Base-by-base conservation (phyloP, 92 coral and sea anemone genomes). In the Isaurus tuberculatus region DNA sequence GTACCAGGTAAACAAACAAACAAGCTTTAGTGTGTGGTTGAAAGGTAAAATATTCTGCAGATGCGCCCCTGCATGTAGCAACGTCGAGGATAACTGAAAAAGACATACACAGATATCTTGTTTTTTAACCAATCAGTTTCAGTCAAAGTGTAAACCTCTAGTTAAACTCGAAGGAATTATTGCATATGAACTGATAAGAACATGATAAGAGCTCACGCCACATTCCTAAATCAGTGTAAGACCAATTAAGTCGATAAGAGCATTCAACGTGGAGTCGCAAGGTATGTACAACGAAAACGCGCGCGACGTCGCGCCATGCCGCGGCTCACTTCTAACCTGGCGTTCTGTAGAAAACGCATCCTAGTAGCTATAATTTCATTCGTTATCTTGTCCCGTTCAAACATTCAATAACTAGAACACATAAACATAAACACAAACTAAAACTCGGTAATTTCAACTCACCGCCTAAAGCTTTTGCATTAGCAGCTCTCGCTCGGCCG, bases 401-500 rank as follows among this genome's bases (percentile, higher is more conserved):
- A 68, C 9, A 8, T 6, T 4, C 46, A 40, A 13, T 40, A 40
- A 13, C 11, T 3, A 40, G 0, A 40, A 40, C n/a, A n/a, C n/a
- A n/a, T n/a, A n/a, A n/a, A n/a, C n/a, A n/a, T n/a, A n/a, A 11
- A 46, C 11, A 46, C 16, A 46, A 46, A 44, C 51, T 9, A 11
- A 44, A 44, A 44, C 51, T 9, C 4, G 51, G 15, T 8, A 40
- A 40, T 40, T 9, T 40, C 10, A n/a, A 10, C 78, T 40, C 25
- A 71, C 78, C 57, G 5, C 55, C 40, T 20, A 26, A 55, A n/a
- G 0, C 9, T 19, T 16, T 70, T 5, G 16, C 34, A 2, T 14
- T 28, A 9, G 65, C 43, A n/a, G 64, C 63, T 23, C 34, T 72
- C 6, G 81, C 81, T 22, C 57, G 23, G 13, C 82, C 82, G 23